Percentiles rank a stretch among this genome's conserved stretches.
These are phyloP conservation scores for Pheosia gnoma DNA, from an alignment of 2,888 invertebrate species.

Conservation along the genomic window DNA sequence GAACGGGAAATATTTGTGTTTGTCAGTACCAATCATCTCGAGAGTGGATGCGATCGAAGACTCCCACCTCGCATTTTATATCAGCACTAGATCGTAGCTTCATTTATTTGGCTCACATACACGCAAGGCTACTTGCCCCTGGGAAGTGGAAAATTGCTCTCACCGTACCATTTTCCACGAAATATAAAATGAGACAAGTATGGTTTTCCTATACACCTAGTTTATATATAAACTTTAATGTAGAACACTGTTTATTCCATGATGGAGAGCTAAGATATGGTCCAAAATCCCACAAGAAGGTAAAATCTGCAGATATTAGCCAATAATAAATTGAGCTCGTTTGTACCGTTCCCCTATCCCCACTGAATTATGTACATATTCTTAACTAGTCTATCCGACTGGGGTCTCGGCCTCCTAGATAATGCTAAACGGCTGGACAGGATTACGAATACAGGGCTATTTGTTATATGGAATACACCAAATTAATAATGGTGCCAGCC, in stretches of 20 bases:
- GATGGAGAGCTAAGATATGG: not conserved
- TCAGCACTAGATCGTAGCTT: slow-evolving; percentile 14
- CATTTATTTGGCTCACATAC: slow-evolving; percentile 36
- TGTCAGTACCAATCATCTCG: slow-evolving; percentile 27
- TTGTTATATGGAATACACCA: slow-evolving; percentile 14
- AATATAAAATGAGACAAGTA: slow-evolving; percentile 6
- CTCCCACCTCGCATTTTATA: slow-evolving; percentile 24
- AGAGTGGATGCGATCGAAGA: slow-evolving; percentile 34
- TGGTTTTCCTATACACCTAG: too few species aligned
- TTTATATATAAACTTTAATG: too few species aligned
- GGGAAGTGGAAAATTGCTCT: not conserved
- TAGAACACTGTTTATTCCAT: not conserved
- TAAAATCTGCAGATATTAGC: not conserved
- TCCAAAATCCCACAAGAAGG: slow-evolving; percentile 4
- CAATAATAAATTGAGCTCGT: slow-evolving; percentile 10
- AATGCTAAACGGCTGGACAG: slow-evolving; percentile 16
- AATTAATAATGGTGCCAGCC: slow-evolving; percentile 10
- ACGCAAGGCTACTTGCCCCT: not conserved
- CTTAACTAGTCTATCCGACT: slow-evolving; percentile 9
- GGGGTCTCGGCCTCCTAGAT: slow-evolving; percentile 8
- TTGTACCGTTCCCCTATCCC: slow-evolving; percentile 8
- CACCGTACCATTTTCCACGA: not conserved
- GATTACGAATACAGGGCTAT: slow-evolving; percentile 18
- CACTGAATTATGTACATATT: slow-evolving; percentile 8
- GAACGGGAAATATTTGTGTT: slow-evolving; percentile 35